phyloP scores from a whole-genome alignment of 2,113 vertebrate species.

The Oryctolagus cuniculus region mOryCun1.1 NC_091434.1:74961001-74961500 shows the following conservation, averaged over 20 bases:
- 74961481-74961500: background rate
- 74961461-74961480: background rate
- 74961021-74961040: background rate
- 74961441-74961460: slow-evolving; percentile 5
- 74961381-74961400: background rate
- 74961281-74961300: background rate
- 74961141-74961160: background rate
- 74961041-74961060: background rate
- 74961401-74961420: background rate
- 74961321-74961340: background rate
- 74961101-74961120: background rate
- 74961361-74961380: background rate
- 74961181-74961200: background rate
- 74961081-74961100: rapidly evolving
- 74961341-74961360: background rate
- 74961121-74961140: background rate
- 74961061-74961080: background rate
- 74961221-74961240: background rate
- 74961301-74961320: background rate
- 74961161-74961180: background rate
- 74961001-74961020: background rate
- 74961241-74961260: background rate
- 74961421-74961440: background rate
- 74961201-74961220: background rate
- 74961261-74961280: background rate